Evolutionary conservation across 2,797 vertebrate species (phyloP).

Genomic region (Thunnus albacares): DNA sequence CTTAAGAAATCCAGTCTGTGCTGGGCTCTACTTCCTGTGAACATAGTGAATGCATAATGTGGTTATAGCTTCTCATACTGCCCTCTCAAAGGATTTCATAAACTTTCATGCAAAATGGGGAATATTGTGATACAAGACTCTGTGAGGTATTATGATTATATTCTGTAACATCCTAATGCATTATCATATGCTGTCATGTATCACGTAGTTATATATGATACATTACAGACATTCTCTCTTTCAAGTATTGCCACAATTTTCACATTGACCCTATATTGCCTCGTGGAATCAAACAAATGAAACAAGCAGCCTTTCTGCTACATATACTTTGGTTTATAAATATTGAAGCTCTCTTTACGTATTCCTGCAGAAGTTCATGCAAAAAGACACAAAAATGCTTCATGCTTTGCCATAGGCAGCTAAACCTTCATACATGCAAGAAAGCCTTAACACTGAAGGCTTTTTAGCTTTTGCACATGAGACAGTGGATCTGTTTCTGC

Average conservation of each 20-base stretch:
- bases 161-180: background rate
- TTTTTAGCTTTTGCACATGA: background rate
- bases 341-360: background rate
- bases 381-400: background rate
- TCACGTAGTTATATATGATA: background rate
- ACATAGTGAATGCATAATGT: background rate
- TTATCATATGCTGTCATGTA: background rate
- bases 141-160: background rate
- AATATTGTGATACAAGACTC: background rate
- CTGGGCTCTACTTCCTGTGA: background rate
- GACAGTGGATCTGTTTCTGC: background rate
- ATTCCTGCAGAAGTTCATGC: background rate
- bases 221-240: conserved; percentile 1
- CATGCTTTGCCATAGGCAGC: conserved; percentile 30
- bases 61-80: background rate
- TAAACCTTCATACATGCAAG: background rate
- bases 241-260: background rate
- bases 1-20: too few relatives aligned
- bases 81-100: too few relatives aligned
- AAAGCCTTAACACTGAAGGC: background rate
- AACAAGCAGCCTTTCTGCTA: background rate
- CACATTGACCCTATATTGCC: background rate
- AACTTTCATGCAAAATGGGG: background rate
- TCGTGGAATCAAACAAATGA: background rate
- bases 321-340: background rate